These are phyloP conservation scores for Andrena cerasifolii DNA, from an alignment of 1,140 invertebrate genomes.

Conservation along the genomic window DNA sequence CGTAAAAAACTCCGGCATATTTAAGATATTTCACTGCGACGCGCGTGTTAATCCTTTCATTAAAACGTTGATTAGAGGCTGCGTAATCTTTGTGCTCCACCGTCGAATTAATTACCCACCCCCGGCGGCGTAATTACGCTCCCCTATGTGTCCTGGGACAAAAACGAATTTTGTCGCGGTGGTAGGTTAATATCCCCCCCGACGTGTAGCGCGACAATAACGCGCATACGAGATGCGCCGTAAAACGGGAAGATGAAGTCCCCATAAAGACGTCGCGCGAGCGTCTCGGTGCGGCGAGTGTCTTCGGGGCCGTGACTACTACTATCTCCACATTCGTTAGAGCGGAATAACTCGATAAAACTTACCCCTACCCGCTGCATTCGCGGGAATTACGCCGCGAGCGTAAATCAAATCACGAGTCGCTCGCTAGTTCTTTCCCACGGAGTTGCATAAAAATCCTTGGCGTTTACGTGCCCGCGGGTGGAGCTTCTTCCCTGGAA, in stretches of 20 bases:
- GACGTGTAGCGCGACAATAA: conserved; percentile 19
- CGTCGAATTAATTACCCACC: neutral
- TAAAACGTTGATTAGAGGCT: no score
- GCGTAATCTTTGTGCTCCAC: no score
- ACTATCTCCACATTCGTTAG: neutral
- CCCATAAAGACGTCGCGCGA: conserved; percentile 18
- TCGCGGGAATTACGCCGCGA: no score
- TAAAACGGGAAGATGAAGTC: conserved; percentile 32
- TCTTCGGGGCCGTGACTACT: neutral
- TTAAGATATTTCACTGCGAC: no score
- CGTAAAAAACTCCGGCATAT: no score
- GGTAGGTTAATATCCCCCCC: conserved; percentile 7
- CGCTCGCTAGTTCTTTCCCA: no score
- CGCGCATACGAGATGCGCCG: neutral
- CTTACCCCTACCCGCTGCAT: no score
- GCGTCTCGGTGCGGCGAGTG: neutral
- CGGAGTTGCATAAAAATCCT: no score
- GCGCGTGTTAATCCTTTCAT: no score
- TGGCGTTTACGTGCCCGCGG: no score
- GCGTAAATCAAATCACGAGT: no score
- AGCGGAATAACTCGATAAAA: no score
- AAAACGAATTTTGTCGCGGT: neutral
- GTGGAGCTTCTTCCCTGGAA: neutral
- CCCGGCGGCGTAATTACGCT: neutral
- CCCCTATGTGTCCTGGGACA: neutral